A percentile compares a stretch with the other conserved stretches of the same genome.
Conservation (phyloP, 1,140 invertebrate genomes). For the Hesperophylax magnus region DNA sequence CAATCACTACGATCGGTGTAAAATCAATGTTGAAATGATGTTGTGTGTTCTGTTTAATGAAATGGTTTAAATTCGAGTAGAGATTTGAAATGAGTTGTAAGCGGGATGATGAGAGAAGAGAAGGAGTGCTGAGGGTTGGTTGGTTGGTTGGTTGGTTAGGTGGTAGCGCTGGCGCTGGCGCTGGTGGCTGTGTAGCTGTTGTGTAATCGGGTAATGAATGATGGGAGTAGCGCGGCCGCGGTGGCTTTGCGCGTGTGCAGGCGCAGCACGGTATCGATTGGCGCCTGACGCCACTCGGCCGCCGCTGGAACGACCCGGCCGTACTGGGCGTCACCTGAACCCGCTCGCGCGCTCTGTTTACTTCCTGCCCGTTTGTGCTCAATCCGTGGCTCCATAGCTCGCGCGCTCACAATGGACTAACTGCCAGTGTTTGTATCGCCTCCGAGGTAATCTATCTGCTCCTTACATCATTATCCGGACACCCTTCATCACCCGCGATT, state of each 20-base stretch:
- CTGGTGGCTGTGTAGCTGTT: no score
- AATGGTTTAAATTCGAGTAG: no score
- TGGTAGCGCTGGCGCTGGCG: neutral
- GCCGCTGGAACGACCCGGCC: slow-evolving; percentile 46
- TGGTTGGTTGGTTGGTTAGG: neutral
- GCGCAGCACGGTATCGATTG: slow-evolving; percentile 49
- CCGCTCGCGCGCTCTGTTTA: slow-evolving; percentile 33
- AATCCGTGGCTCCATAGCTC: neutral
- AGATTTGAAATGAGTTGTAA: neutral
- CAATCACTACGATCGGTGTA: no score
- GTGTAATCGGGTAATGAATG: neutral
- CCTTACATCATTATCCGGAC: neutral
- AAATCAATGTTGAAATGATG: no score
- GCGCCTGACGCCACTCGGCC: slow-evolving; percentile 44
- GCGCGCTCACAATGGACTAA: slow-evolving; percentile 17
- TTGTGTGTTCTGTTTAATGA: no score
- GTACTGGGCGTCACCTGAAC: slow-evolving; percentile 45
- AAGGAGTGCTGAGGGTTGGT: neutral
- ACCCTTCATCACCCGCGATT: no score
- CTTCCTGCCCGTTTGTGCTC: neutral
- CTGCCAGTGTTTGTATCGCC: neutral
- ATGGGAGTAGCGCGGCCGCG: slow-evolving; percentile 14
- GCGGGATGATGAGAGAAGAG: neutral
- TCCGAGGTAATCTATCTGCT: slow-evolving; percentile 12
- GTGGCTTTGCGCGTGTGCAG: slow-evolving; percentile 34